Conservation (phyloP, 2,888 invertebrate species). For the Zhengitettix transpicula region DNA sequence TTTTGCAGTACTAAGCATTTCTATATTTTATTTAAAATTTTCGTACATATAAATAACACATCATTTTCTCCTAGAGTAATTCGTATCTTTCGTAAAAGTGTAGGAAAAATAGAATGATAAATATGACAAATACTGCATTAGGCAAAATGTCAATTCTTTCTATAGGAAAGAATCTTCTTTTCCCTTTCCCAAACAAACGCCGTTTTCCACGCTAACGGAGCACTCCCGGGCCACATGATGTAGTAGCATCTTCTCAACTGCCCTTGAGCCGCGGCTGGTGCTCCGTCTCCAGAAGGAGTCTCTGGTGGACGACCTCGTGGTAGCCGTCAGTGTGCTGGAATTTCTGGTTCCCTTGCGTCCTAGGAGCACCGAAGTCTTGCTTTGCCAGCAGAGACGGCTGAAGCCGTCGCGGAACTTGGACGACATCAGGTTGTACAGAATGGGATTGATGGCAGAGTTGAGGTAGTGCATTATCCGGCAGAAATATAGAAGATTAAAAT, state of each 20-base stretch:
- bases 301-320: background rate
- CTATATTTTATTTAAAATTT: too few relatives aligned
- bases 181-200: background rate
- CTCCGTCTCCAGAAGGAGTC: background rate
- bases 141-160: too few relatives aligned
- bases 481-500: slow-evolving; percentile 69
- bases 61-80: too few relatives aligned
- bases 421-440: slow-evolving; percentile 81
- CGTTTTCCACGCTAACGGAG: background rate
- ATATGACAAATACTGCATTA: too few relatives aligned
- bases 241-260: background rate
- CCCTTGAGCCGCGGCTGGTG: background rate
- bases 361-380: slow-evolving; percentile 10
- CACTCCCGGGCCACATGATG: background rate
- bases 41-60: too few relatives aligned
- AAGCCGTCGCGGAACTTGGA: slow-evolving; percentile 78
- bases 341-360: background rate
- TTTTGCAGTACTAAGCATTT: too few relatives aligned
- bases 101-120: too few relatives aligned
- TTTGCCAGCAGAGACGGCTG: slow-evolving; percentile 40
- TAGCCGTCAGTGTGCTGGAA: background rate
- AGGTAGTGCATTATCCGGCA: slow-evolving; percentile 76
- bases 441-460: slow-evolving; percentile 82
- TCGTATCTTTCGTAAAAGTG: too few relatives aligned
- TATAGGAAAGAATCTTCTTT: too few relatives aligned